Percentiles rank a stretch among this genome's conserved stretches.
Evolutionary conservation across 2,113 vertebrate species (phyloP).

Genomic region (Tachycineta bicolor): DNA sequence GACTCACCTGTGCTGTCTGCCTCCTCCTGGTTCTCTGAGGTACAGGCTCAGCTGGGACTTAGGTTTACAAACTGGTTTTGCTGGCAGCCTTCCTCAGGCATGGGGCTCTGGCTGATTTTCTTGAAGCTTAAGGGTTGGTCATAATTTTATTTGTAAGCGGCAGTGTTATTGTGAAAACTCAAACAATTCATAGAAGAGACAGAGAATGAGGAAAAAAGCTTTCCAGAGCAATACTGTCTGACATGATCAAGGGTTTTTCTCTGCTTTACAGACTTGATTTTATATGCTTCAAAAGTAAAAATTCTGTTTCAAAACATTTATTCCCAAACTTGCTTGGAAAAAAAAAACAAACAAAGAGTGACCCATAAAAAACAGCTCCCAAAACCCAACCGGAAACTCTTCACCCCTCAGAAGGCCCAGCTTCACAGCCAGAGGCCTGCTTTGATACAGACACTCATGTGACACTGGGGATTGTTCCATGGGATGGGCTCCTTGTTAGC

Average conservation of each 20-base stretch:
- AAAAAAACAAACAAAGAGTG: background rate
- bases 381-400: background rate
- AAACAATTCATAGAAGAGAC: background rate
- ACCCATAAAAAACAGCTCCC: background rate
- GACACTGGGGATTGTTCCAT: fast-evolving
- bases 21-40: background rate
- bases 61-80: background rate
- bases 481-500: fast-evolving
- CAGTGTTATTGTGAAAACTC: background rate
- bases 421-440: background rate
- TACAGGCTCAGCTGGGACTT: background rate
- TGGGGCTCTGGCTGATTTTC: background rate
- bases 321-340: background rate
- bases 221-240: background rate
- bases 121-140: background rate
- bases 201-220: background rate
- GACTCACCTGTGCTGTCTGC: fast-evolving
- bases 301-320: background rate
- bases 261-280: background rate
- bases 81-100: background rate
- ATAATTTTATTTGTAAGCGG: background rate
- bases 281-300: background rate
- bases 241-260: background rate
- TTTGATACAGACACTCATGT: background rate
- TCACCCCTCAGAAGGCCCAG: background rate